phyloP scores from a whole-genome alignment of 2,888 invertebrate genomes.

The Synanthedon tipuliformis region DNA sequence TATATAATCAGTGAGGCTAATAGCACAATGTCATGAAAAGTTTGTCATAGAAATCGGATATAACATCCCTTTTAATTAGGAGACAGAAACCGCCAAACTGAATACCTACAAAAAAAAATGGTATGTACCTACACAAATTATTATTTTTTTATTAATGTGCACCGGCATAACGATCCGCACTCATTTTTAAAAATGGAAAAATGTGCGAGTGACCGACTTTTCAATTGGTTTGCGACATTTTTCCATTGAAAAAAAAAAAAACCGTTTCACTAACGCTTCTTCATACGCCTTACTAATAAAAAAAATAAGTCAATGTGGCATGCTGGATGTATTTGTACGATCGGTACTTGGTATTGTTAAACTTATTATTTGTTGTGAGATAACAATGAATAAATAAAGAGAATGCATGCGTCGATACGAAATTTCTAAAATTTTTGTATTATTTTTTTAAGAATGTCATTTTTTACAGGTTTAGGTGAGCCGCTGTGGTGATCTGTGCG shows the following conservation, averaged over 20 bases:
- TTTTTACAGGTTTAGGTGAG: slow-evolving; percentile 38
- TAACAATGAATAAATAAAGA: slow-evolving; percentile 22
- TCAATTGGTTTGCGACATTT: slow-evolving; percentile 16
- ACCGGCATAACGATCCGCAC: slow-evolving; percentile 53
- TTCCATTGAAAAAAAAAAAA: slow-evolving; percentile 10
- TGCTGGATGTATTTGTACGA: slow-evolving; percentile 33
- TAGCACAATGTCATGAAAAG: no score
- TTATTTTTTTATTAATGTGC: slow-evolving; percentile 40
- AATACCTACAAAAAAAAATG: slow-evolving; percentile 23
- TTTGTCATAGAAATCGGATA: no score
- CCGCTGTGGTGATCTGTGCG: slow-evolving; percentile 32
- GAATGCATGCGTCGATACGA: not conserved
- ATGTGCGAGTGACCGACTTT: slow-evolving; percentile 14
- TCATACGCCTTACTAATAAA: slow-evolving; percentile 30
- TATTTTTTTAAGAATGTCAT: slow-evolving; percentile 6
- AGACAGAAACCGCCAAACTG: slow-evolving; percentile 1
- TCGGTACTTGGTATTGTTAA: slow-evolving; percentile 12
- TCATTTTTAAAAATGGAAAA: slow-evolving; percentile 43
- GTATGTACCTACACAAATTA: slow-evolving; percentile 55
- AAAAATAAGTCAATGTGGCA: slow-evolving; percentile 19
- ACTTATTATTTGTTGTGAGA: slow-evolving; percentile 71
- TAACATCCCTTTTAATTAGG: not conserved
- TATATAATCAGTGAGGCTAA: no score
- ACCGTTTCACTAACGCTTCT: slow-evolving; percentile 40
- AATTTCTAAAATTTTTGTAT: no score